Conservation (phyloP, 64 coral and sea anemone genomes). For the Anthopleura sola region DNA sequence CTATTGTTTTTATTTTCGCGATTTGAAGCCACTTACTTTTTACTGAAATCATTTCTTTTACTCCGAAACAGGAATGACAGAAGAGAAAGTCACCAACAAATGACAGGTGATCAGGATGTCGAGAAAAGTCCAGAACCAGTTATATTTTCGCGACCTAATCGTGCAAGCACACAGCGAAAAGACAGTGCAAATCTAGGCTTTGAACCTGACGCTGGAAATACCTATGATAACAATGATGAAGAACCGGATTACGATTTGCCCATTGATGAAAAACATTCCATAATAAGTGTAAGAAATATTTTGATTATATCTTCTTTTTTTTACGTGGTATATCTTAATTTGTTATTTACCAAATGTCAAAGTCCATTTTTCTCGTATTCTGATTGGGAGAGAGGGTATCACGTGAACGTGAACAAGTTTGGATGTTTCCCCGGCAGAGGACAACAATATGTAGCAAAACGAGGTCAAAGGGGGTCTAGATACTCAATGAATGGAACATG, state of each 20-base stretch:
- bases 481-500: too few relatives aligned
- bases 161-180: not conserved
- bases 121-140: not conserved
- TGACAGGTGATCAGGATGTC: not conserved
- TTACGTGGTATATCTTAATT: too few relatives aligned
- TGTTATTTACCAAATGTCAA: too few relatives aligned
- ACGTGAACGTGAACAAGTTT: too few relatives aligned
- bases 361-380: too few relatives aligned
- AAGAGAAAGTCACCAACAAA: not conserved
- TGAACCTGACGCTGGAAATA: not conserved
- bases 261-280: not conserved
- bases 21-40: too few relatives aligned
- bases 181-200: not conserved
- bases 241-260: not conserved
- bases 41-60: not conserved
- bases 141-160: not conserved
- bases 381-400: too few relatives aligned
- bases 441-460: too few relatives aligned
- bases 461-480: too few relatives aligned
- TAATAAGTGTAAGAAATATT: not conserved
- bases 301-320: not conserved
- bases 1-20: too few relatives aligned
- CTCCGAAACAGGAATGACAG: not conserved
- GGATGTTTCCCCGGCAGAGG: too few relatives aligned
- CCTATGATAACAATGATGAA: not conserved